Evolutionary conservation across 2,888 invertebrate genomes (phyloP).

Genomic region (Amblyjoppa fuscipennis): DNA sequence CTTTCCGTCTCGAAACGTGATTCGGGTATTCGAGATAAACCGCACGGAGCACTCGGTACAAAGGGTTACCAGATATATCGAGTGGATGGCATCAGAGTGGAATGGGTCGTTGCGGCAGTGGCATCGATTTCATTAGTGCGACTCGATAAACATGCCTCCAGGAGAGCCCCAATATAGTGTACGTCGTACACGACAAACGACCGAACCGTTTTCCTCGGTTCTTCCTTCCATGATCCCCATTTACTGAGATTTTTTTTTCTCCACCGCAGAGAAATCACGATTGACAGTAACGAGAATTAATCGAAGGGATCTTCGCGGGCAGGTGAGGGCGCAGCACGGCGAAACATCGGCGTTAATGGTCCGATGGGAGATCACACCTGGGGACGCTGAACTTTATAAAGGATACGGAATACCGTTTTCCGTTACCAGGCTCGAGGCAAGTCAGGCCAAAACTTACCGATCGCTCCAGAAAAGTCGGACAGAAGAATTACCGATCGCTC

Average conservation of each 20-base stretch:
- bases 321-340: not conserved
- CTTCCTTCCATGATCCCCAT: not conserved
- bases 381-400: conserved; percentile 21
- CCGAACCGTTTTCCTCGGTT: not conserved
- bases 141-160: conserved; percentile 22
- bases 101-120: conserved; percentile 12
- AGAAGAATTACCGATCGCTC: not conserved
- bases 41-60: conserved; percentile 11
- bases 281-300: conserved; percentile 47
- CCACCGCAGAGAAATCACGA: conserved; percentile 25
- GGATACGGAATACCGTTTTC: conserved; percentile 25
- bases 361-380: conserved; percentile 8
- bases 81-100: conserved; percentile 2
- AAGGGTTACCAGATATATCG: conserved; percentile 18
- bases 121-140: conserved; percentile 28
- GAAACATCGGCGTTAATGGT: not conserved
- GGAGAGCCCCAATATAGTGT: not conserved
- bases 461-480: no score
- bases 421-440: not conserved
- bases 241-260: conserved; percentile 3
- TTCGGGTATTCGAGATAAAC: conserved; percentile 21
- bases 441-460: not conserved
- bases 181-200: conserved; percentile 1
- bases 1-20: conserved; percentile 8
- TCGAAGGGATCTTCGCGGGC: conserved; percentile 13